phyloP scores from a whole-genome alignment of 2,888 invertebrate genomes.

The Thymelicus lineola region DNA sequence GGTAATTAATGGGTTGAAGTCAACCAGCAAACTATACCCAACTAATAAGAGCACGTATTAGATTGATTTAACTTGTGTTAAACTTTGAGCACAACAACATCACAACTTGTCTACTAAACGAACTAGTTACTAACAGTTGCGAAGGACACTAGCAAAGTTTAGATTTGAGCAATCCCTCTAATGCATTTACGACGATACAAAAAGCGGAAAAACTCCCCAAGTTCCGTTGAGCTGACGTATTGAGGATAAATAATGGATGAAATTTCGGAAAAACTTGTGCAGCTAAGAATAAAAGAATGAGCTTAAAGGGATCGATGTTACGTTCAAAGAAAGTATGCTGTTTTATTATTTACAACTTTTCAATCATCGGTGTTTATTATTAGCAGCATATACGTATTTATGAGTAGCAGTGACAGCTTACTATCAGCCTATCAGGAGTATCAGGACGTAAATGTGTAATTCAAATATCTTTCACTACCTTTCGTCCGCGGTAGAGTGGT shows the following conservation, averaged over 20 bases:
- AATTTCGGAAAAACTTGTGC: conserved; percentile 7
- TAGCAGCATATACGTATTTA: no score
- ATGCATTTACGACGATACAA: conserved; percentile 44
- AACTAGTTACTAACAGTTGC: conserved; percentile 26
- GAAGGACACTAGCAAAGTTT: conserved; percentile 27
- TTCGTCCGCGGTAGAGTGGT: no score
- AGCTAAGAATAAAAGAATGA: conserved; percentile 7
- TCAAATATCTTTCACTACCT: no score
- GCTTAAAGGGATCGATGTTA: no score
- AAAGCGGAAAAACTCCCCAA: conserved; percentile 22
- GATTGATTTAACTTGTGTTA: conserved; percentile 5
- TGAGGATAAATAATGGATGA: conserved; percentile 33
- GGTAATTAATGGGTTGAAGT: no score
- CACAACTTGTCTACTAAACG: conserved; percentile 2
- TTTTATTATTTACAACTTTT: no score
- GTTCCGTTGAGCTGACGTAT: conserved; percentile 27
- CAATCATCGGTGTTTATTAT: no score
- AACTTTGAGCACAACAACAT: conserved; percentile 2
- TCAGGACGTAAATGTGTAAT: no score
- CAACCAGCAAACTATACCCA: no score
- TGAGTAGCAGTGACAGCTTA: no score
- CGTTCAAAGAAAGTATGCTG: no score
- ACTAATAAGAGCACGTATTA: not conserved
- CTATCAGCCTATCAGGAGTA: no score
- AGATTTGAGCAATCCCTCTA: conserved; percentile 42